Base-by-base conservation (phyloP, 2,113 vertebrate genomes). In the Athene cunicularia region DNA sequence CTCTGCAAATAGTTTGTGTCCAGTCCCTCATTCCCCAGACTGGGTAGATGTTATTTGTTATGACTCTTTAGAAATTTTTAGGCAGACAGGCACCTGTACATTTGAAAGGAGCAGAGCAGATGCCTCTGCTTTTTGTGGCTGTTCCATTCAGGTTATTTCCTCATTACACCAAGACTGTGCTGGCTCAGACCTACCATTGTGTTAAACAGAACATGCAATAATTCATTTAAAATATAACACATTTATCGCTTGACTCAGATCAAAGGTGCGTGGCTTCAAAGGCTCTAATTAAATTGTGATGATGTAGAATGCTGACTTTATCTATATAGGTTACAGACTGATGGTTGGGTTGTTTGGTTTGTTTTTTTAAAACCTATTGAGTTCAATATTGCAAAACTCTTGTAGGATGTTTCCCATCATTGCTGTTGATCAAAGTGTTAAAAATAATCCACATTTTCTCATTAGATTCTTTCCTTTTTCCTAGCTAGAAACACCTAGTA, bases 241-340 rank as follows among this genome's bases (percentile, higher is more conserved):
- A 17, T 94, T 97, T 97, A 97, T 97, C 24, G 7, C 94, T 86
- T 84, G 41, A n/a, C 80, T 88, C 58, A 22, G 96, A 93, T 96
- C 97, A 97, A 97, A 97, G 95, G 80, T 84, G 71, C 1, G 0
- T 80, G 39, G 43, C 94, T 97, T 97, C 97, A 97, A 97, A 97
- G 93, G 74, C 86, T 92, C 71, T 83, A 41, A 82, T 82, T 89
- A 85, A 90, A 41, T 35, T 27, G 50, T 85, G 64, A 30, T 50
- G 72, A 49, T 93, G 68, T 81, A 90, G 88, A 90, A 32, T 32
- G 45, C 30, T 87, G 70, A 20, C 30, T 94, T 97, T 97, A 95
- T 94, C 89, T 92, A 12, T 64, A 1, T 60, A 14, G 23, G 30
- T 43, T 63, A n/a, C 50, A 83, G 53, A 47, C 32, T 88, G 71